Evolutionary conservation across 1,140 invertebrate genomes (phyloP), one percentile per base, ranked within the genome.

Genomic region (Ganaspis sp.): DNA sequence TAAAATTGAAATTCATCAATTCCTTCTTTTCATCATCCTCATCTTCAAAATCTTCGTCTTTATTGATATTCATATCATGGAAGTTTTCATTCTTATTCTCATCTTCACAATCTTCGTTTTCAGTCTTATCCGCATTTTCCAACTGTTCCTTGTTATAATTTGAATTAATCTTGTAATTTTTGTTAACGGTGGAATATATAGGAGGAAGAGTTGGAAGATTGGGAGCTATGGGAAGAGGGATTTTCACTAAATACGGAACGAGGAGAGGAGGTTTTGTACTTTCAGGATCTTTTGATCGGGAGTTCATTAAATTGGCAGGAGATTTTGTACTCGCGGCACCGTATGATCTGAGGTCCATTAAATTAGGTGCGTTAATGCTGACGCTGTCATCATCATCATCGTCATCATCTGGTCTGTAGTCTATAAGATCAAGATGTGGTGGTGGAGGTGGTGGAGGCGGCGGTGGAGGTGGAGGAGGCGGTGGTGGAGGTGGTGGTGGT

Each of bases 181-280:
- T 38, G 8, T 49, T 77, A 9, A 70, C n/a, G n/a, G 49, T 8
- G 72, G 76, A n/a, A 45, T 42, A 64, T 26, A 72, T 53, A 42
- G 75, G 70, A 73, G 83, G 83, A 4, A 80, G 54, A 0, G 87
- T 70, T 15, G 81, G 72, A 21, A 88, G 75, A 79, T 86, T 81
- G 4, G 78, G 83, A n/a, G 78, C 83, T 12, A 84, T 54, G 0
- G 87, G 87, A 40, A 84, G 58, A 5, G 87, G 87, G 38, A 88
- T 87, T 40, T 78, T 84, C 0, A 85, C 79, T 9, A 85, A 76
- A 26, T 76, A 74, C 1, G 87, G 87, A 69, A 54, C 34, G 1
- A 83, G 74, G 6, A 84, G 38, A 8, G 83, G 77, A 21, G 53
- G 73, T 78, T 76, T 84, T 0, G 23, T 45, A 21, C 71, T 70